Evolutionary conservation across 2,888 invertebrate species (phyloP).

Genomic region (Atrina japonica): DNA sequence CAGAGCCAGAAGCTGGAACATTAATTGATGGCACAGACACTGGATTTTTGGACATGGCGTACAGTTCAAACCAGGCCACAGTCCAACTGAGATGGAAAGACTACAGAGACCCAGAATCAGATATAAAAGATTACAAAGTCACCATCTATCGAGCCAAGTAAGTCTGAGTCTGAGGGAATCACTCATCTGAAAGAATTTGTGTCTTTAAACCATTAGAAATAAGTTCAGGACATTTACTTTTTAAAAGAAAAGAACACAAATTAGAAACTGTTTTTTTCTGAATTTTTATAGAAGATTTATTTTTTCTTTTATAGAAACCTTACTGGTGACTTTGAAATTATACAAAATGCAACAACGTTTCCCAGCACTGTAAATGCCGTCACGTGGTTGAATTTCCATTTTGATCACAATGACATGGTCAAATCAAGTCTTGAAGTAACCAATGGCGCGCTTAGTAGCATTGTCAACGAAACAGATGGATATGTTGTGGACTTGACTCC

Average conservation of each 20-base stretch:
- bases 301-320: constrained; percentile 36
- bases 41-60: constrained; percentile 51
- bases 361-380: constrained; percentile 41
- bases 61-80: constrained; percentile 54
- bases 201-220: no score
- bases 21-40: constrained; percentile 56
- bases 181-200: no score
- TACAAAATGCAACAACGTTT: constrained; percentile 50
- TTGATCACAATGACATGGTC: constrained; percentile 60
- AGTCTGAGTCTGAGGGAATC: background rate
- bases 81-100: constrained; percentile 61
- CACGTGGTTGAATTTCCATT: constrained; percentile 61
- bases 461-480: constrained; percentile 48
- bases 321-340: constrained; percentile 39
- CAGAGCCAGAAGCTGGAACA: constrained; percentile 57
- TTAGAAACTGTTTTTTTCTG: background rate
- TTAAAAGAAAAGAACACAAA: no score
- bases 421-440: constrained; percentile 54
- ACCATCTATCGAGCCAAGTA: constrained; percentile 53
- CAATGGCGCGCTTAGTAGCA: constrained; percentile 61
- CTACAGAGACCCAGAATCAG: constrained; percentile 65
- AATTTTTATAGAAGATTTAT: background rate
- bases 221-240: no score
- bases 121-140: constrained; percentile 54
- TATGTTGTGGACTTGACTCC: constrained; percentile 66